Evolutionary conservation across 2,113 vertebrate genomes (phyloP).

Genomic region (Engraulis encrasicolus): DNA sequence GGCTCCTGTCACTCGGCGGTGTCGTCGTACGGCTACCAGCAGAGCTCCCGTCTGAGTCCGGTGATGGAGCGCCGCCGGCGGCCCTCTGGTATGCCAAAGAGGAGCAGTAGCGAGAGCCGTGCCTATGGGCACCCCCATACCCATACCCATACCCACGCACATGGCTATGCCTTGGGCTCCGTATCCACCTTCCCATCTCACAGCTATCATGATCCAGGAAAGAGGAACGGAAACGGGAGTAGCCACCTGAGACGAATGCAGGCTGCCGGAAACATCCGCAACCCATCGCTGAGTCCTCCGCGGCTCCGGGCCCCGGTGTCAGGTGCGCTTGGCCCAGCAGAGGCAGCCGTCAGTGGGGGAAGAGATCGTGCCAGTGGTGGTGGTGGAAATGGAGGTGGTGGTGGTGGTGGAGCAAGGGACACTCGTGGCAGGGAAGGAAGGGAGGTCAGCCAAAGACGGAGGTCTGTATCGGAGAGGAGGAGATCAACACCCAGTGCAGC

Average conservation of each 20-base stretch:
- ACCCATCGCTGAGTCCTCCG: slow-evolving; percentile 47
- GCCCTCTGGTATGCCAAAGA: slow-evolving; percentile 46
- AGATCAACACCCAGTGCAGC: slow-evolving; percentile 24
- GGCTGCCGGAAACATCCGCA: slow-evolving; percentile 72
- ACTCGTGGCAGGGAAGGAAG: slow-evolving; percentile 5
- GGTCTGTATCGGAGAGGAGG: slow-evolving; percentile 32
- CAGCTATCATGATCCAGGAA: slow-evolving; percentile 44
- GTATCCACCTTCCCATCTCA: slow-evolving; percentile 17
- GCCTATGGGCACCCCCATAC: no score
- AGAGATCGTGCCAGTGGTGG: slow-evolving; percentile 22
- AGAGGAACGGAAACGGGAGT: slow-evolving; percentile 52
- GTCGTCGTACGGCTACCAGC: slow-evolving; percentile 50
- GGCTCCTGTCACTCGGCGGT: slow-evolving; percentile 49
- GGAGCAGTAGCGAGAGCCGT: slow-evolving; percentile 74
- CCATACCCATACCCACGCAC: no score
- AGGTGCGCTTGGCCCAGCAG: neutral
- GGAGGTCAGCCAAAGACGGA: slow-evolving; percentile 3
- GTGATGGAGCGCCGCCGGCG: slow-evolving; percentile 37
- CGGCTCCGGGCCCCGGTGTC: neutral
- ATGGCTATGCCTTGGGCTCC: slow-evolving; percentile 20
- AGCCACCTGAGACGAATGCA: slow-evolving; percentile 72
- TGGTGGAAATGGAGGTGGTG: slow-evolving; percentile 34
- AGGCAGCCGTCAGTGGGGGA: neutral
- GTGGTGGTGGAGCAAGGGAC: slow-evolving; percentile 23
- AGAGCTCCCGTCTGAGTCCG: slow-evolving; percentile 53